Conservation (phyloP, 2,113 vertebrate genomes). For the Paraplagusia blochii region DNA sequence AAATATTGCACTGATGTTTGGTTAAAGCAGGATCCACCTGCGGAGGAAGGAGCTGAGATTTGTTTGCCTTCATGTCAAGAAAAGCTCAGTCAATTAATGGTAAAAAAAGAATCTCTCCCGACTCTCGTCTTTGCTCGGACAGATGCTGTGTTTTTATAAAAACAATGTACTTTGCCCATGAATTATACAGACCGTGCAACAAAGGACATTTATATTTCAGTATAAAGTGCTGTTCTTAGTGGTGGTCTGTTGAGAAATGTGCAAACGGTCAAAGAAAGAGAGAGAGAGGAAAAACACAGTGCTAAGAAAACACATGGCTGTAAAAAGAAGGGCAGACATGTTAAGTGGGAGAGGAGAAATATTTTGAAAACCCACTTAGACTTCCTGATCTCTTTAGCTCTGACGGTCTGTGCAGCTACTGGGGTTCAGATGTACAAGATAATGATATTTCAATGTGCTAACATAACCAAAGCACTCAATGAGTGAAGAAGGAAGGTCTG, state of each 20-base stretch:
- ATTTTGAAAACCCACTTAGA: constrained; percentile 42
- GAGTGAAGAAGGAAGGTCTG: not conserved
- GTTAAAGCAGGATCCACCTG: no score
- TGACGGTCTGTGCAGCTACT: constrained; percentile 26
- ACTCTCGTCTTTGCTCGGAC: constrained; percentile 44
- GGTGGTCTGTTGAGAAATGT: constrained; percentile 18
- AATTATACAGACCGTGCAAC: no score
- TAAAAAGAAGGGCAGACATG: constrained; percentile 67
- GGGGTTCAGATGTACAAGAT: constrained; percentile 4
- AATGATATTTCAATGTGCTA: constrained; percentile 39
- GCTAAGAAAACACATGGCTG: constrained; percentile 52
- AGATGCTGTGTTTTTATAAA: constrained; percentile 42
- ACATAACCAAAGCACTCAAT: constrained; percentile 2
- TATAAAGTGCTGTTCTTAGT: constrained; percentile 9
- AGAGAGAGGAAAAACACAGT: constrained; percentile 28
- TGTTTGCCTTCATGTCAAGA: no score
- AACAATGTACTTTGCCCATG: constrained; percentile 10
- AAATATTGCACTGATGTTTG: no score
- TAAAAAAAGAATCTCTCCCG: no score
- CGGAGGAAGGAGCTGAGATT: no score
- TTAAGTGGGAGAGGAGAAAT: constrained; percentile 48
- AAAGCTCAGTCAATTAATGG: no score
- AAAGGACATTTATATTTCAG: no score
- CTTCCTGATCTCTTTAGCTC: constrained; percentile 21
- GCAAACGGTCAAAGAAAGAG: constrained; percentile 4